Percentiles rank a stretch among this genome's conserved stretches.
These are phyloP conservation scores for Nipponia nippon DNA, from an alignment of 2,113 vertebrate species.

Conservation along the genomic window DNA sequence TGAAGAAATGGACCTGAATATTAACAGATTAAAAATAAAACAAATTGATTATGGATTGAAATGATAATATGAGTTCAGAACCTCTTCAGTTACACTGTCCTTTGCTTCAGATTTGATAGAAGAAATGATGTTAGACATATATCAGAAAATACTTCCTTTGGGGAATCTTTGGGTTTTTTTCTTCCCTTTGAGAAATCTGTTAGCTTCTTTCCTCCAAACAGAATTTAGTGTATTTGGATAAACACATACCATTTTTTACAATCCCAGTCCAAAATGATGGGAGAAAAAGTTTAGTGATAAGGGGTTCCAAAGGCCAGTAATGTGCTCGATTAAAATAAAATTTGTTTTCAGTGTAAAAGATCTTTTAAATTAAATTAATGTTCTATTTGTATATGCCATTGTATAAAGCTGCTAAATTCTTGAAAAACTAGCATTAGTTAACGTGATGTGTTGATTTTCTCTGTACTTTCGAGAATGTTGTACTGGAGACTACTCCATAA, in stretches of 20 bases:
- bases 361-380: neutral
- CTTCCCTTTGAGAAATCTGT: neutral
- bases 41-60: neutral
- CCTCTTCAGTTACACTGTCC: neutral
- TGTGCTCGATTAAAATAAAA: neutral
- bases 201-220: neutral
- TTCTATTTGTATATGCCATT: neutral
- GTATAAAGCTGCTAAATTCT: neutral
- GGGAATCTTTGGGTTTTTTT: neutral
- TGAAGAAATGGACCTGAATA: neutral
- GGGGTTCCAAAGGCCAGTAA: neutral
- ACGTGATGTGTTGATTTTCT: neutral
- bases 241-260: neutral
- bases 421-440: neutral
- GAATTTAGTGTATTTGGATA: neutral
- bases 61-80: neutral
- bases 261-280: neutral
- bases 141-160: neutral
- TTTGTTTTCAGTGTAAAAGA: neutral
- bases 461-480: neutral
- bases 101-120: neutral
- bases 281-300: neutral
- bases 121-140: neutral
- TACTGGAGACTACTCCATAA: neutral
- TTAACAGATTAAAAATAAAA: neutral